Conservation (phyloP, 2,797 vertebrate species). For the Clarias platycephalus region DNA sequence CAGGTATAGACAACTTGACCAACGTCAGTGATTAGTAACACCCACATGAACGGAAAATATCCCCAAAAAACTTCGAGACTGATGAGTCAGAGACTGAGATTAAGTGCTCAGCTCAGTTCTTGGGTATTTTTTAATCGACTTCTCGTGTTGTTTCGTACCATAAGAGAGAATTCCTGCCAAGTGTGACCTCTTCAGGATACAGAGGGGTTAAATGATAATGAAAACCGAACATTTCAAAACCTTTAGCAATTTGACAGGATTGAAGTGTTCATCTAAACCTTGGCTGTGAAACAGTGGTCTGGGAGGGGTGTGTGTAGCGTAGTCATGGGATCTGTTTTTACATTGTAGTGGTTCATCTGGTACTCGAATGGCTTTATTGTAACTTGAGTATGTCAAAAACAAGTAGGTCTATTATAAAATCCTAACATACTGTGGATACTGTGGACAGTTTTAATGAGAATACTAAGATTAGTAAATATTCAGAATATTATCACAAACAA, state of each 20-base stretch:
- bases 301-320: background rate
- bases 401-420: background rate
- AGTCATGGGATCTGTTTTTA: background rate
- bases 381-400: background rate
- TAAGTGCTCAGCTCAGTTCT: background rate
- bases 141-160: constrained; percentile 5
- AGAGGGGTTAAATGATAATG: background rate
- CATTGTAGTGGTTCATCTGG: background rate
- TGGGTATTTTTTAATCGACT: background rate
- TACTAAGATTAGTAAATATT: no score
- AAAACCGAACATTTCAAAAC: background rate
- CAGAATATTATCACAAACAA: background rate
- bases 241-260: background rate
- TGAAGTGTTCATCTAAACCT: background rate
- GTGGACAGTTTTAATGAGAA: no score
- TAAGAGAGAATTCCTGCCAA: background rate
- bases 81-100: background rate
- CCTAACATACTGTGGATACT: background rate
- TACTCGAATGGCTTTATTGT: no score
- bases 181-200: background rate
- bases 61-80: background rate
- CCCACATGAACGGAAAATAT: background rate
- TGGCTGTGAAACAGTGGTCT: background rate
- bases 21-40: background rate
- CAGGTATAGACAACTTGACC: background rate